Evolutionary conservation across 30 jellyfish, hydroid and myxozoan species (phyloP).

Genomic region (Phacellophora camtschatica): DNA sequence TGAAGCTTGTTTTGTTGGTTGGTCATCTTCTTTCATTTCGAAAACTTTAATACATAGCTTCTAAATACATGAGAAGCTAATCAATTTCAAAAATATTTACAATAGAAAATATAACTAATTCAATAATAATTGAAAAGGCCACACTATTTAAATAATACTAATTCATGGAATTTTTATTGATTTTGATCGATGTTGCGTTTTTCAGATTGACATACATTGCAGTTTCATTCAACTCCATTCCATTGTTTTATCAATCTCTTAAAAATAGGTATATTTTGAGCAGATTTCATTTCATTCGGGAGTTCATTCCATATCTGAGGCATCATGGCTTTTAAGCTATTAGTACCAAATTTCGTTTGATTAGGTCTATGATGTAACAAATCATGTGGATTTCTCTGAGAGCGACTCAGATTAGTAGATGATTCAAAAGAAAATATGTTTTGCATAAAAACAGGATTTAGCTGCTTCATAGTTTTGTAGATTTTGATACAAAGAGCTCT

Average conservation of each 20-base stretch:
- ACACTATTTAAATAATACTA: too few species aligned
- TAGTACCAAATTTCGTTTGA: background rate
- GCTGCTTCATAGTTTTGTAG: background rate
- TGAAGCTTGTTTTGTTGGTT: background rate
- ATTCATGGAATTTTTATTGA: too few species aligned
- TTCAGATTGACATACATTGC: background rate
- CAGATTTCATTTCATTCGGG: background rate
- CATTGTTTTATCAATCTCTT: background rate
- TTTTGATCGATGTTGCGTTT: too few species aligned
- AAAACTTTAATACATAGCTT: too few species aligned
- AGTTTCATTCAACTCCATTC: background rate
- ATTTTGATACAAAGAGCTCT: background rate
- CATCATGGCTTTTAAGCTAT: background rate
- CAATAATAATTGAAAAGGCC: too few species aligned
- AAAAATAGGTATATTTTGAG: background rate
- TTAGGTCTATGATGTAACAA: background rate
- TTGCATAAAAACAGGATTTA: background rate
- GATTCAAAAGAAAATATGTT: background rate
- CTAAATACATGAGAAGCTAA: too few species aligned
- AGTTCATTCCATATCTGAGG: background rate
- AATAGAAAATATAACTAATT: too few species aligned
- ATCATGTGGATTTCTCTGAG: slow-evolving; percentile 11
- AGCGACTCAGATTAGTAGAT: background rate
- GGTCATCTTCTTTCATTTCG: background rate
- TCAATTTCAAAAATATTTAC: too few species aligned